Evolutionary conservation across 2,888 invertebrate species (phyloP).

Genomic region (Platycheirus albimanus): DNA sequence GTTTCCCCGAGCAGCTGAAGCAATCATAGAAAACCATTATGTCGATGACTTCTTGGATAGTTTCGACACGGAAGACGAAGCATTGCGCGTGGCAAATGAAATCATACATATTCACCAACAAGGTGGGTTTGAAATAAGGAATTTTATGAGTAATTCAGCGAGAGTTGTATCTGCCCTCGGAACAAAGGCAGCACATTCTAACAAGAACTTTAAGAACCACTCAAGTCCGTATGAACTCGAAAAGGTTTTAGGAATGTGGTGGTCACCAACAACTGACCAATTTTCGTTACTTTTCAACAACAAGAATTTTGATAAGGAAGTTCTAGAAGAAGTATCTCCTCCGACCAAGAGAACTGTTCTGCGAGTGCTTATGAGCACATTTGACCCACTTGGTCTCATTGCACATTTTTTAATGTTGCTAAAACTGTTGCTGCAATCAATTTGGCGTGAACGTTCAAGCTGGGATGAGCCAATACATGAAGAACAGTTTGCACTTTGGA

Average conservation of each 20-base stretch:
- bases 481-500: too few relatives aligned
- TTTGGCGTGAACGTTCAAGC: too few relatives aligned
- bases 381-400: not conserved
- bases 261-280: conserved; percentile 10
- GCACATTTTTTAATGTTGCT: not conserved
- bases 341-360: too few relatives aligned
- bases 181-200: not conserved
- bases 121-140: too few relatives aligned
- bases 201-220: not conserved
- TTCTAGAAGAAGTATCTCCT: too few relatives aligned
- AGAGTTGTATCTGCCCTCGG: conserved; percentile 32
- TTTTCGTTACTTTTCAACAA: not conserved
- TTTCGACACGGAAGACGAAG: conserved; percentile 14
- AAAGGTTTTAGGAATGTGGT: conserved; percentile 45
- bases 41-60: conserved; percentile 40
- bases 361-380: too few relatives aligned
- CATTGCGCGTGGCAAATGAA: not conserved
- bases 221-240: not conserved
- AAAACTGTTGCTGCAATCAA: too few relatives aligned
- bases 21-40: conserved; percentile 43
- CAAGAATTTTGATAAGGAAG: not conserved
- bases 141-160: conserved; percentile 12
- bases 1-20: conserved; percentile 40
- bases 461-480: too few relatives aligned
- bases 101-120: conserved; percentile 24